A percentile compares a stretch with the other conserved stretches of the same genome.
Conservation (phyloP, 2,888 invertebrate species). For the Platycnemis pennipes region DNA sequence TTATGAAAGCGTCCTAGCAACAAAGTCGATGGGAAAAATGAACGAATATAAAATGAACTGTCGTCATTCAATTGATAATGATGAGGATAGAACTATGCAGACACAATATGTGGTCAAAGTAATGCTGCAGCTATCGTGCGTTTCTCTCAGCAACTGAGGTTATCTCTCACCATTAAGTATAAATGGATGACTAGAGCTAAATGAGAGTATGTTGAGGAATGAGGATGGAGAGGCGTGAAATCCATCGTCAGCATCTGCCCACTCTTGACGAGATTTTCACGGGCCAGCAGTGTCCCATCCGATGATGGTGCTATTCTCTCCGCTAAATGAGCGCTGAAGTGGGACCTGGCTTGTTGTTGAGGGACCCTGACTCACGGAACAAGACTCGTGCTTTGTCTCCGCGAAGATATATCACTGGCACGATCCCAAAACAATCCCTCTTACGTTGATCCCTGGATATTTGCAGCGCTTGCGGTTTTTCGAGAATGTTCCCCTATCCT, state of each 20-base stretch:
- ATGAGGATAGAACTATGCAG: neutral
- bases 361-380: neutral
- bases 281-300: neutral
- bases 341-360: neutral
- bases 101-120: neutral
- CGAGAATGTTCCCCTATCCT: neutral
- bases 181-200: neutral
- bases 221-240: neutral
- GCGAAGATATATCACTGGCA: neutral
- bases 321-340: neutral
- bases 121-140: neutral
- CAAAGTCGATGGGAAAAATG: no score
- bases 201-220: neutral
- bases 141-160: neutral
- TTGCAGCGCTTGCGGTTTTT: neutral
- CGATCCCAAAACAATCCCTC: neutral
- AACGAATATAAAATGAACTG: neutral
- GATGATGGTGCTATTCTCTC: neutral
- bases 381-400: neutral
- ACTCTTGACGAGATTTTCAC: neutral
- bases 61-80: neutral
- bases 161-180: neutral
- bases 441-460: neutral
- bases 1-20: no score
- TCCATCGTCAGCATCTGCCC: neutral